A percentile compares a stretch with the other conserved stretches of the same genome.
phyloP scores from a whole-genome alignment of 2,888 invertebrate species.

The Chorisops tibialis region DNA sequence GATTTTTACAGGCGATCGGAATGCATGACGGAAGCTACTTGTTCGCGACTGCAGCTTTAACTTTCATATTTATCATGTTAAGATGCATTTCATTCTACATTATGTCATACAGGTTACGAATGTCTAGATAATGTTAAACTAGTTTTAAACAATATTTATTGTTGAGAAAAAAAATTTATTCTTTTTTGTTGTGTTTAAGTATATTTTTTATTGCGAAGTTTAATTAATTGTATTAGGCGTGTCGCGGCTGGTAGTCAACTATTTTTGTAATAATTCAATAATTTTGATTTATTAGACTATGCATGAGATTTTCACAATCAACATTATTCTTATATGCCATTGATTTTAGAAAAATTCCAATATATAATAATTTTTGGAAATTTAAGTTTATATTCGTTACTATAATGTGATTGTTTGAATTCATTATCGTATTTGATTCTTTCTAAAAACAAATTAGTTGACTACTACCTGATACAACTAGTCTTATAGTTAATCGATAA shows the following conservation, averaged over 20 bases:
- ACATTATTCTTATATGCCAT: too few species aligned
- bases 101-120: conserved; percentile 62
- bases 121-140: conserved; percentile 46
- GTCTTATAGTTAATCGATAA: too few species aligned
- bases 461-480: too few species aligned
- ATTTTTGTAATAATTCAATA: neutral
- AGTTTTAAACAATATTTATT: conserved; percentile 32
- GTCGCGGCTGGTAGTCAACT: neutral
- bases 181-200: conserved; percentile 1
- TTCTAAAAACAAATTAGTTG: too few species aligned
- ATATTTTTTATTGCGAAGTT: neutral
- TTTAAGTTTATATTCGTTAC: too few species aligned
- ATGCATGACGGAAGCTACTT: conserved; percentile 66
- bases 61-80: conserved; percentile 61
- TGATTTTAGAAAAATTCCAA: too few species aligned
- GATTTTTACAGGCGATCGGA: conserved; percentile 72
- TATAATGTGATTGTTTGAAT: too few species aligned
- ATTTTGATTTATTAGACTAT: too few species aligned
- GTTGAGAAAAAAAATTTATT: neutral
- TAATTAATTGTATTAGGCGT: neutral
- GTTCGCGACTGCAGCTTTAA: conserved; percentile 62
- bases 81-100: conserved; percentile 65
- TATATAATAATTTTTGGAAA: too few species aligned
- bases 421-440: too few species aligned
- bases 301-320: too few species aligned